Evolutionary conservation across 2,113 vertebrate genomes (phyloP).

Genomic region (Cygnus buccinator): DNA sequence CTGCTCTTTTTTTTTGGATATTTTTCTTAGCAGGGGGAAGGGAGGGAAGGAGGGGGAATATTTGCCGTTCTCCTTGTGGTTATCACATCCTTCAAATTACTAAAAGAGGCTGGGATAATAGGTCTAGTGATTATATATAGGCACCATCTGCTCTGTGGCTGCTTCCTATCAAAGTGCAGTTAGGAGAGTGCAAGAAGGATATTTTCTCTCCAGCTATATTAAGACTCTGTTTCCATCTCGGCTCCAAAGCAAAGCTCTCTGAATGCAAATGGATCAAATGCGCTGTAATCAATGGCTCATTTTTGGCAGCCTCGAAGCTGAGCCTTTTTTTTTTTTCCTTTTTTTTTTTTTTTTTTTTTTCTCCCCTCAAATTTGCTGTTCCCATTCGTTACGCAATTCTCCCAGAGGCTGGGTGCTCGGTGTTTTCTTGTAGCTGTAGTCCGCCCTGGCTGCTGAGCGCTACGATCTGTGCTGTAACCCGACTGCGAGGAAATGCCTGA

Average conservation of each 20-base stretch:
- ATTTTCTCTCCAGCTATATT: constrained; percentile 71
- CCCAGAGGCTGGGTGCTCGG: not conserved
- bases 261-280: constrained; percentile 61
- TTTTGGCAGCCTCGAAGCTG: constrained; percentile 43
- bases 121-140: constrained; percentile 71
- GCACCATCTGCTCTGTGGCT: constrained; percentile 71
- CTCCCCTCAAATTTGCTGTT: not conserved
- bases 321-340: not conserved
- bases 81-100: constrained; percentile 67
- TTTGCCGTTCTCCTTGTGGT: constrained; percentile 67
- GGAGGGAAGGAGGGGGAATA: constrained; percentile 29
- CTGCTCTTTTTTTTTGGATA: constrained; percentile 11
- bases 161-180: constrained; percentile 73
- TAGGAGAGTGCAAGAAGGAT: constrained; percentile 61
- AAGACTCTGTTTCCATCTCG: constrained; percentile 64
- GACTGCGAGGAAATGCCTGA: not conserved
- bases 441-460: not conserved
- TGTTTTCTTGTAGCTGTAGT: not conserved
- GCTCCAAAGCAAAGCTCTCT: constrained; percentile 60
- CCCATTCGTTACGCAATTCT: not conserved
- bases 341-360: not conserved
- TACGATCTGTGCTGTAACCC: not conserved
- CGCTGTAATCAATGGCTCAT: constrained; percentile 34
- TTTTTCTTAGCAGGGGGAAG: constrained; percentile 52
- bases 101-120: constrained; percentile 69